Base-by-base conservation (phyloP, 1,140 invertebrate genomes). In the Eupristina koningsbergeri region DNA sequence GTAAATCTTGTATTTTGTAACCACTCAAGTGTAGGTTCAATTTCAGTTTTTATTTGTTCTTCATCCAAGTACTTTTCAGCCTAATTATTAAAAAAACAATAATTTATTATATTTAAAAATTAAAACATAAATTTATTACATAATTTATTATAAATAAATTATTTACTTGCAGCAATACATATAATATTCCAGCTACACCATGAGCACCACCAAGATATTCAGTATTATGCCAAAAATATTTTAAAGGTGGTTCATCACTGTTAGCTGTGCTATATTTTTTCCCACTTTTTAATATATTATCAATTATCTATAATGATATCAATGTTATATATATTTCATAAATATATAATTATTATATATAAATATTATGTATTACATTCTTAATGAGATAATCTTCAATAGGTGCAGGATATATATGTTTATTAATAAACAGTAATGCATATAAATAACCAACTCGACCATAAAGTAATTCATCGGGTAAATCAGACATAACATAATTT, bases 171-270 rank as follows among this genome's bases (percentile, higher is more conserved):
- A 98, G 90, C 19, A 98, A 89, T 81, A 97, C 93, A 89, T 96
- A 97, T 19, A 98, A 88, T 90, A 98, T 98, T 22, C 97, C 98
- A 87, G 95, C 94, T 83, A 97, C 89, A 22, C 98, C 98, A 94
- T 98, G 97, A 85, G 97, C 97, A 45, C 95, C 97, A 26, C 97
- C 97, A 79, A 98, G 91, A 89, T 98, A 98, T 87, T 96, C 93
- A 89, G 95, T 96, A n/a, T 95, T 94, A 93, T 98, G 97, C 97
- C 97, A 98, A 87, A 95, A 92, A 91, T 96, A 98, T 93, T 97
- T 95, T 31, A 98, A 91, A 5, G 96, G 96, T 86, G 93, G 93
- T 73, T 93, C 91, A 80, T 89, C 92, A 85, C 90, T 90, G 86
- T 90, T 92, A 85, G 92, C 85, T 81, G 86, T 87, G 22, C 94